A percentile compares a stretch with the other conserved stretches of the same genome.
Conservation (phyloP, 2,888 invertebrate genomes). For the Acronicta alni region DNA sequence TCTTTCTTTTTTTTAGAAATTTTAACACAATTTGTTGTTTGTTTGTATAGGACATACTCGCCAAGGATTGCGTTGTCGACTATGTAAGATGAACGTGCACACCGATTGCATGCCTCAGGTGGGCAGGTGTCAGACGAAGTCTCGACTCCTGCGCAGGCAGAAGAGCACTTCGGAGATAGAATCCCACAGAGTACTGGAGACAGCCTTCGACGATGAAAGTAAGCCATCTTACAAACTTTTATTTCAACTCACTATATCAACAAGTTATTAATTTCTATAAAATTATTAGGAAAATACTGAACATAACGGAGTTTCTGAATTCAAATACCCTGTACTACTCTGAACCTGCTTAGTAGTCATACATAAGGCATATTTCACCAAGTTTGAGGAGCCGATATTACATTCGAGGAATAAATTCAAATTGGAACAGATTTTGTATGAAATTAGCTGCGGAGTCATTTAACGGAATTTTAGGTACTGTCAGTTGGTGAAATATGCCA, state of each 20-base stretch:
- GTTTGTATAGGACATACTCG: conserved; percentile 93
- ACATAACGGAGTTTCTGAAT: not conserved
- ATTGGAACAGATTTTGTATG: no score
- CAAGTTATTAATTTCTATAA: no score
- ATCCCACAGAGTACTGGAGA: conserved; percentile 90
- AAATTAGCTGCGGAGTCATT: no score
- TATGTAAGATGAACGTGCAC: conserved; percentile 97
- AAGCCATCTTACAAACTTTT: conserved; percentile 77
- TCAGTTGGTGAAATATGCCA: no score
- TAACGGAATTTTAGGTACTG: no score
- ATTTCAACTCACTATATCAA: not conserved
- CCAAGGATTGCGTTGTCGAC: conserved; percentile 96
- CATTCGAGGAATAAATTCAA: no score
- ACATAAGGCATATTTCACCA: no score
- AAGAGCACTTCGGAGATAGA: conserved; percentile 96
- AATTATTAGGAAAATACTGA: no score
- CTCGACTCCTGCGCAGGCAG: conserved; percentile 94
- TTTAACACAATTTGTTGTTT: no score
- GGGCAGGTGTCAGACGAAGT: conserved; percentile 95
- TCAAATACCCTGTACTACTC: conserved; percentile 23
- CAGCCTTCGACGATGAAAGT: conserved; percentile 94
- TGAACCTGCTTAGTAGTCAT: not conserved
- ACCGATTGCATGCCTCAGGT: conserved; percentile 96
- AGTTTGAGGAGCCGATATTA: no score
- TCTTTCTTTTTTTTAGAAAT: no score